Percentiles rank a stretch among this genome's conserved stretches.
Conservation (phyloP, 1,140 invertebrate genomes). For the Lasioglossum baleicum region DNA sequence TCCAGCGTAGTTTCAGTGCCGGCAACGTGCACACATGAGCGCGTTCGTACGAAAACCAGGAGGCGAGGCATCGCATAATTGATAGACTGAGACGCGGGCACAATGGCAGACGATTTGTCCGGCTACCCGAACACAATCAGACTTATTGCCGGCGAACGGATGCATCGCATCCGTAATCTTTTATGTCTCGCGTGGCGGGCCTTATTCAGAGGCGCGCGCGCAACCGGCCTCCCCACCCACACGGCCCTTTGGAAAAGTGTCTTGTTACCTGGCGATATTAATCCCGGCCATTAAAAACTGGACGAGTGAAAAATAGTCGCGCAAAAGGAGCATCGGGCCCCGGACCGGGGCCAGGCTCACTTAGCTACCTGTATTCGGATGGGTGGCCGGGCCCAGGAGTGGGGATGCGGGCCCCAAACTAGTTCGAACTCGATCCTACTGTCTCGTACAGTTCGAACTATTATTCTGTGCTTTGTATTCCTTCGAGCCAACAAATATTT, state of each 20-base stretch:
- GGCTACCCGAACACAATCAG: slow-evolving; percentile 76
- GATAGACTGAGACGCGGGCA: slow-evolving; percentile 76
- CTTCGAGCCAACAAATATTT: too few species aligned
- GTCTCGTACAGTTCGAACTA: too few species aligned
- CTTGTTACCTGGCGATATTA: slow-evolving; percentile 79
- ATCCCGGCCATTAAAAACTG: slow-evolving; percentile 79
- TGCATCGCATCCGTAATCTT: slow-evolving; percentile 78
- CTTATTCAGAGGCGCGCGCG: slow-evolving; percentile 13
- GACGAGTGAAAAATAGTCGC: slow-evolving; percentile 78
- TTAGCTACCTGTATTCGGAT: slow-evolving; percentile 73
- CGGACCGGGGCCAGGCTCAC: slow-evolving; percentile 14
- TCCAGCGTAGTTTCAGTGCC: too few species aligned
- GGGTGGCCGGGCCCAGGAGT: slow-evolving; percentile 10
- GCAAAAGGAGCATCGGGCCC: slow-evolving; percentile 66
- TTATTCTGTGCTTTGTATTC: too few species aligned
- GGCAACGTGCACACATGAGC: too few species aligned
- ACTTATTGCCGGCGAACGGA: slow-evolving; percentile 79
- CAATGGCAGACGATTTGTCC: slow-evolving; percentile 79
- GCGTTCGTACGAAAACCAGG: slow-evolving; percentile 27
- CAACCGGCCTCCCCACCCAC: slow-evolving; percentile 54
- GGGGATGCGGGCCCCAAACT: too few species aligned
- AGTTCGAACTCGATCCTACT: too few species aligned
- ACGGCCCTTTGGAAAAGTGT: slow-evolving; percentile 70
- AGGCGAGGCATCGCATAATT: slow-evolving; percentile 67
- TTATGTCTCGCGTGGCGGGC: slow-evolving; percentile 69